Conservation (phyloP, 2,888 invertebrate species). For the Nudaria mundana region DNA sequence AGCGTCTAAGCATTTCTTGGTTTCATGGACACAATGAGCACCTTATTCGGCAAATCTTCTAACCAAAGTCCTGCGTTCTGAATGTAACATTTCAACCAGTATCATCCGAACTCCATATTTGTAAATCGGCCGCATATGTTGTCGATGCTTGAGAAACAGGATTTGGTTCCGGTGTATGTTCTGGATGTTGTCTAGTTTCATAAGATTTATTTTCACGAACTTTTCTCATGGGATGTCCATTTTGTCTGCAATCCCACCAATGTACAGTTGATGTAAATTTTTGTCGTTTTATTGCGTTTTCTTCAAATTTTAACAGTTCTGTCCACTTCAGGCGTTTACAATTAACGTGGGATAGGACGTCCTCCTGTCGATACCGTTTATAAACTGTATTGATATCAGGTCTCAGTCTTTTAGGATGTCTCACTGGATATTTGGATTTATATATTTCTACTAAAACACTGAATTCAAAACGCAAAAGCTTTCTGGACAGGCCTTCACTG, state of each 20-base stretch:
- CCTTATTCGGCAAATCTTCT: neutral
- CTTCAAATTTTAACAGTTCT: slow-evolving; percentile 38
- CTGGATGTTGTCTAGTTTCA: neutral
- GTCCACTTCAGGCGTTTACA: slow-evolving; percentile 45
- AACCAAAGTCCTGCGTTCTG: neutral
- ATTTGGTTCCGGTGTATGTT: neutral
- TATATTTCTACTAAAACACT: slow-evolving; percentile 46
- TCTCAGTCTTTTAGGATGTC: slow-evolving; percentile 41
- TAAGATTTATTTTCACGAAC: neutral
- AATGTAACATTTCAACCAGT: neutral
- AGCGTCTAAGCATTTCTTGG: no score
- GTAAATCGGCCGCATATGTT: neutral
- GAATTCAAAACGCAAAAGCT: slow-evolving; percentile 44
- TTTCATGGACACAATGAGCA: no score
- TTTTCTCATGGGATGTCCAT: neutral
- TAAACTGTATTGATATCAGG: slow-evolving; percentile 37
- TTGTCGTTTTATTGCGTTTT: slow-evolving; percentile 23
- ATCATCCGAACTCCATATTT: slow-evolving; percentile 3
- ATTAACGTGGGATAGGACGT: slow-evolving; percentile 42
- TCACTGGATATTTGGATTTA: slow-evolving; percentile 45
- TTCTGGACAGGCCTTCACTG: slow-evolving; percentile 25
- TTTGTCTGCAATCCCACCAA: slow-evolving; percentile 10
- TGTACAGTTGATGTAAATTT: slow-evolving; percentile 1
- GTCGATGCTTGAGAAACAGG: neutral
- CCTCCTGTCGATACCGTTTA: slow-evolving; percentile 27